Conservation (phyloP, 2,797 vertebrate genomes). For the Limnodromus scolopaceus region DNA sequence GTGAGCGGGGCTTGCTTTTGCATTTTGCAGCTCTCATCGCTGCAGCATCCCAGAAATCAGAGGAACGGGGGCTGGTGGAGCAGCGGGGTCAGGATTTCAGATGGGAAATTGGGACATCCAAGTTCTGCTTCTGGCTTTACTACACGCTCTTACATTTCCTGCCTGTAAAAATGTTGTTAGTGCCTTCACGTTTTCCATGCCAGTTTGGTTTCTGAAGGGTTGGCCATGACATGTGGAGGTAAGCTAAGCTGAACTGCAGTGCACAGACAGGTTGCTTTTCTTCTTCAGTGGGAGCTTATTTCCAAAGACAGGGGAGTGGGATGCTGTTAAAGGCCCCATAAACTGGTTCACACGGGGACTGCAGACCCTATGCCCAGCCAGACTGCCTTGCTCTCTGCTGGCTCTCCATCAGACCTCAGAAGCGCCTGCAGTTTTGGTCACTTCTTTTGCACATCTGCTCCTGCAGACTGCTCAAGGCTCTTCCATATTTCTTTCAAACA, state of each 20-base stretch:
- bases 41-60: not conserved
- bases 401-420: not conserved
- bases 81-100: not conserved
- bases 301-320: not conserved
- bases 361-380: not conserved
- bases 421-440: not conserved
- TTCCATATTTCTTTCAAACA: constrained; percentile 25
- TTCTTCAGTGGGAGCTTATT: not conserved
- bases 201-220: not conserved
- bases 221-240: not conserved
- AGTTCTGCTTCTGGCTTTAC: not conserved
- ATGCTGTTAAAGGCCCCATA: not conserved
- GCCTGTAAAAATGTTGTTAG: not conserved
- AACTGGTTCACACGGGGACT: fast-evolving
- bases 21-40: not conserved
- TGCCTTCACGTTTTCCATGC: not conserved
- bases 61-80: not conserved
- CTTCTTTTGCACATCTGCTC: constrained; percentile 22
- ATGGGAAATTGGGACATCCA: not conserved
- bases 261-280: not conserved
- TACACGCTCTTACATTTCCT: not conserved
- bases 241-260: not conserved
- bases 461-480: not conserved
- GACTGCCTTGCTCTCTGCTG: fast-evolving
- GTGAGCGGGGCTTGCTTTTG: not conserved